A percentile compares a stretch with the other conserved stretches of the same genome.
These are phyloP conservation scores for Epizoanthus fatuus DNA, from an alignment of 92 coral and sea anemone species.

Conservation along the genomic window DNA sequence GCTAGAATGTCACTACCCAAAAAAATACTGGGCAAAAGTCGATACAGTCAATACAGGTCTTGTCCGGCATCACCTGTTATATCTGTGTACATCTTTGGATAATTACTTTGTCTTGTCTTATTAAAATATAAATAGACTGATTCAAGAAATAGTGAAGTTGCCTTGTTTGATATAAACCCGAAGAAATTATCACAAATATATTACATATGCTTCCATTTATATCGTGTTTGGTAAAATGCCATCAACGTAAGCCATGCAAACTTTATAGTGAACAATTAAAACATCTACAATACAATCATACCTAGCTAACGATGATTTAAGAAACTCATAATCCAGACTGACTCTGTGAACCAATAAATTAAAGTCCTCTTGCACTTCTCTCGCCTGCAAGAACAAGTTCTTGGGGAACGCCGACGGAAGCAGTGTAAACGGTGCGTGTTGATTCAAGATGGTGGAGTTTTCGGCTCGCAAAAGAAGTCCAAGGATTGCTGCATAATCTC, in stretches of 20 bases:
- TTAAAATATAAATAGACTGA: no score
- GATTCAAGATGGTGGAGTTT: conserved; percentile 46
- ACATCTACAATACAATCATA: conserved; percentile 14
- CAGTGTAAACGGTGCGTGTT: conserved; percentile 90
- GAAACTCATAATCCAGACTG: conserved; percentile 90
- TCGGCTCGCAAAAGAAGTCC: conserved; percentile 55
- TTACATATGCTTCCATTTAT: no score
- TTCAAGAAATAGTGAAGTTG: no score
- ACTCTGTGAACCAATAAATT: conserved; percentile 88
- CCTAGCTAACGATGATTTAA: conserved; percentile 86
- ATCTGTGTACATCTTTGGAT: no score
- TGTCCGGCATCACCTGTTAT: no score
- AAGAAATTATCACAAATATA: no score
- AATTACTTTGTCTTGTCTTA: no score
- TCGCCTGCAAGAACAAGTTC: conserved; percentile 74
- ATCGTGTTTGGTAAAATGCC: no score
- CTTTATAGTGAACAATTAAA: not conserved
- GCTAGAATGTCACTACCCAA: no score
- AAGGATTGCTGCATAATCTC: conserved; percentile 60
- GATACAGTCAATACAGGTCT: no score
- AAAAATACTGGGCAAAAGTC: no score
- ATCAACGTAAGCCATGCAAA: not conserved
- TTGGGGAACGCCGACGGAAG: conserved; percentile 87
- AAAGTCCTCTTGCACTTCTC: conserved; percentile 87
- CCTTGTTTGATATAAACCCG: no score